phyloP scores from a whole-genome alignment of 2,113 vertebrate species.

The Ictidomys tridecemlineatus region DNA sequence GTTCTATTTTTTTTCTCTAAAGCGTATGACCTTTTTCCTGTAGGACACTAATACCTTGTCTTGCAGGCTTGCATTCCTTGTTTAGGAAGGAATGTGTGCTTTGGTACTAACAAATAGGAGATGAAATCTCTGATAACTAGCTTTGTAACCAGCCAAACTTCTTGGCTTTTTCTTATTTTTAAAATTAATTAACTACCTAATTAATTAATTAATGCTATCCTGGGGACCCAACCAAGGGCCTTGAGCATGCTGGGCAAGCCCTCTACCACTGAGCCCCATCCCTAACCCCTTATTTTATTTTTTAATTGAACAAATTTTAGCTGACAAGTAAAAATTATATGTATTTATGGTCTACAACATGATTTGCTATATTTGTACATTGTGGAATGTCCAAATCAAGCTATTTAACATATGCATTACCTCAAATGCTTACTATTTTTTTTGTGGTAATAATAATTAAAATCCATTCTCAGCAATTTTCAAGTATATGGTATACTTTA shows the following conservation, averaged over 20 bases:
- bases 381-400: constrained; percentile 22
- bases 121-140: background rate
- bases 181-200: no score
- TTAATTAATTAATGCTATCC: background rate
- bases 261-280: no score
- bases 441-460: background rate
- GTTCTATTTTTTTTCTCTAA: background rate
- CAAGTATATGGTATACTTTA: background rate
- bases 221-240: background rate
- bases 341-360: background rate
- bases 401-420: background rate
- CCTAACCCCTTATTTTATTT: background rate
- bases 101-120: background rate
- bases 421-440: background rate
- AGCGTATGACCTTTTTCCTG: background rate
- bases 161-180: background rate
- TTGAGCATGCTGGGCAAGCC: no score
- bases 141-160: background rate
- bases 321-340: background rate
- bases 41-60: background rate
- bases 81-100: background rate
- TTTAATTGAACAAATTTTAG: background rate
- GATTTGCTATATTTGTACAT: background rate
- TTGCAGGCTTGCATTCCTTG: background rate
- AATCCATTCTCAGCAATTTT: background rate